Conservation (phyloP, 2,113 vertebrate species). For the Sylvia atricapilla region DNA sequence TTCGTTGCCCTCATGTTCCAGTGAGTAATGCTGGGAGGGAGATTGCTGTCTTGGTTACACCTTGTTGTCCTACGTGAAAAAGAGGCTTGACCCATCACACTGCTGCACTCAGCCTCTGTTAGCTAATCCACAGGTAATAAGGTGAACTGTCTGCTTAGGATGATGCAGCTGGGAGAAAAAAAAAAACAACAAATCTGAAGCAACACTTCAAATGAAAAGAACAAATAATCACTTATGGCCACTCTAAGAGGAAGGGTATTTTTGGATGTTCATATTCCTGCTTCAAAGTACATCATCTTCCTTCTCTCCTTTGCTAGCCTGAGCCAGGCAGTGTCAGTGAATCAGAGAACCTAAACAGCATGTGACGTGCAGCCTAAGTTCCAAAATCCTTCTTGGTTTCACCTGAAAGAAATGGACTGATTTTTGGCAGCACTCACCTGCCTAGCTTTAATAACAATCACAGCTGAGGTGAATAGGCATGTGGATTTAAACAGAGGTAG, state of each 20-base stretch:
- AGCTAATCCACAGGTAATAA: background rate
- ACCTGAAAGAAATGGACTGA: background rate
- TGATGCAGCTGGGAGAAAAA: background rate
- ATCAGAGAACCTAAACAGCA: background rate
- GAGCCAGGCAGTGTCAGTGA: background rate
- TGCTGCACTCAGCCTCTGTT: background rate
- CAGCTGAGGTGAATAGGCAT: background rate
- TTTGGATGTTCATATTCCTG: background rate
- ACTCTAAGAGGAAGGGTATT: background rate
- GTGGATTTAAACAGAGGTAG: background rate
- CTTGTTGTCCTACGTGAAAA: background rate
- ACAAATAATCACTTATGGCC: background rate
- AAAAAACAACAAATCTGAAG: background rate
- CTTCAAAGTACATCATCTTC: background rate
- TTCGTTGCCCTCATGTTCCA: background rate
- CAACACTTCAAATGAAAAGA: background rate
- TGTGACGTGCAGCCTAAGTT: background rate
- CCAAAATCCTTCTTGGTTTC: background rate
- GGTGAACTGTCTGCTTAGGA: background rate
- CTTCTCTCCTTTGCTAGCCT: background rate
- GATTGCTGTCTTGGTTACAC: slow-evolving; percentile 31
- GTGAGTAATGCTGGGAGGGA: background rate
- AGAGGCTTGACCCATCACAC: background rate
- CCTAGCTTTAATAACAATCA: background rate
- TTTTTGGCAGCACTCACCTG: background rate